Percentiles rank a stretch among this genome's conserved stretches.
Evolutionary conservation across 53 echinoderm and acorn worm genomes (phyloP).

Genomic region (Apostichopus leukothele): DNA sequence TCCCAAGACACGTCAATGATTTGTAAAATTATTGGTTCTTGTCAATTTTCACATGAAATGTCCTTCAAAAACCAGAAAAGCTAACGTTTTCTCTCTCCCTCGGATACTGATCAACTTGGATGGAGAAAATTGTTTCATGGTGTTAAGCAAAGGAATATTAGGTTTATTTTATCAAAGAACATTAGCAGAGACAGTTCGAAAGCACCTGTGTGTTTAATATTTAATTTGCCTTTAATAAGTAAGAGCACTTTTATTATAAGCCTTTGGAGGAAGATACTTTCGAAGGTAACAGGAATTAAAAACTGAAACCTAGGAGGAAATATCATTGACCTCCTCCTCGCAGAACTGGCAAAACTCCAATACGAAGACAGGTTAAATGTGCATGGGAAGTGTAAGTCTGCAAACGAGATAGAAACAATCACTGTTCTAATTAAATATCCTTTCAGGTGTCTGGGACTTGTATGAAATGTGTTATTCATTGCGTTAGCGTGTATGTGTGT

Average conservation of each 20-base stretch:
- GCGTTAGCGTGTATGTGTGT: too few relatives aligned
- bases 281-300: too few relatives aligned
- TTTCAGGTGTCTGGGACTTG: too few relatives aligned
- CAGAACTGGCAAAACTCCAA: too few relatives aligned
- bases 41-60: constrained; percentile 37
- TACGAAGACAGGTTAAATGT: too few relatives aligned
- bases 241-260: background rate
- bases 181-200: constrained; percentile 12
- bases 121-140: background rate
- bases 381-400: too few relatives aligned
- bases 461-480: too few relatives aligned
- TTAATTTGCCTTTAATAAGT: background rate
- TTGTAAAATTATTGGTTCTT: constrained; percentile 32
- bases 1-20: constrained; percentile 9
- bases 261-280: background rate
- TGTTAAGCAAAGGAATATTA: constrained; percentile 19
- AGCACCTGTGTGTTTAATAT: constrained; percentile 1
- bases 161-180: constrained; percentile 2
- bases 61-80: constrained; percentile 8
- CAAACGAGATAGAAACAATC: too few relatives aligned
- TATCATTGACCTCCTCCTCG: too few relatives aligned
- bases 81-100: background rate
- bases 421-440: too few relatives aligned
- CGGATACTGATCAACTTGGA: background rate
- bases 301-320: too few relatives aligned